Evolutionary conservation across 2,113 vertebrate species (phyloP), one percentile per base, ranked within the genome.

Genomic region (Plecturocebus donacophilus): DNA sequence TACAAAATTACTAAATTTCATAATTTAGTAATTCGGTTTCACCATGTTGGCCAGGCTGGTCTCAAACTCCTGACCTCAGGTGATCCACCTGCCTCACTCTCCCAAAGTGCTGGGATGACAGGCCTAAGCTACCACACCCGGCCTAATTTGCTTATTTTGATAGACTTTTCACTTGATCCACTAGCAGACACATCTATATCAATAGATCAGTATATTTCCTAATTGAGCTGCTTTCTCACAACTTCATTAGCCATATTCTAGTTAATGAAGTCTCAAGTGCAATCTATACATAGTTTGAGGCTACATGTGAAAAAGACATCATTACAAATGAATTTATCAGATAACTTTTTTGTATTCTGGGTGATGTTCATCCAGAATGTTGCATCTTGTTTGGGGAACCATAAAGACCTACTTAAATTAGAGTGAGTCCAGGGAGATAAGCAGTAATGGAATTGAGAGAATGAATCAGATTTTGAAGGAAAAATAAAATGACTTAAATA

Each of bases 401-500:
- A 80, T 93, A 86, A 97, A 94, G 73, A 86, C 17, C 40, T 84
- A 88, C 80, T 96, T 96, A 95, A 95, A 88, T 80, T 96, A 77
- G 80, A 97, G 77, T n/a, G 52, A 90, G n/a, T 94, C 90, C 68
- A 94, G 88, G 58, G 71, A 96, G 66, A 96, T 90, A 85, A 95
- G 45, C 70, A 88, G 80, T 82, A 97, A 94, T 96, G 54, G 92
- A 95, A 95, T 73, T 90, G 85, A 94, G n/a, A 19, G 12, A 87
- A 95, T 95, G 47, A 96, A 96, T 95, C 91, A 90, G 79, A 96
- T 83, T 95, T 91, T 96, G 68, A 97, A 95, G 61, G 52, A 94
- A 96, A 97, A 97, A 88, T 93, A 91, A 95, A 97, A 92, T 92
- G 79, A 97, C 68, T 97, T 96, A 95, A 97, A 96, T 93, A 93